Evolutionary conservation across 1,140 invertebrate species (phyloP).

Genomic region (Bilobella aurantiaca): DNA sequence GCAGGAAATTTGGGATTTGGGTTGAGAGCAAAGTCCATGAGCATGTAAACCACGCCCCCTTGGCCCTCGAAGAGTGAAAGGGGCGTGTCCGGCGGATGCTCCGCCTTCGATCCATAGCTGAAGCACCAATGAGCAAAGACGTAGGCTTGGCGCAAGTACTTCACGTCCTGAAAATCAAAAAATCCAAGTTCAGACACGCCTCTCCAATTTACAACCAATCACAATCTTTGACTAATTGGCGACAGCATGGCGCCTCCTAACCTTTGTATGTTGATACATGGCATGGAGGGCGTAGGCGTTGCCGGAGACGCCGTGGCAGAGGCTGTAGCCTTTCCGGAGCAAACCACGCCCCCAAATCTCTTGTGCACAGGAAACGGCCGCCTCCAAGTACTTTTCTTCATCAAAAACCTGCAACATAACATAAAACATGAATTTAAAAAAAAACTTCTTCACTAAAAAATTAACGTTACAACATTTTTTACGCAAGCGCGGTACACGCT

Average conservation of each 20-base stretch:
- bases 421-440: constrained; percentile 13
- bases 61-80: constrained; percentile 75
- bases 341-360: constrained; percentile 75
- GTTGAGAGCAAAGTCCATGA: constrained; percentile 22
- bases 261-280: constrained; percentile 67
- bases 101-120: constrained; percentile 56
- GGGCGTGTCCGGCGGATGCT: constrained; percentile 60
- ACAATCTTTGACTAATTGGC: neutral
- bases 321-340: constrained; percentile 76
- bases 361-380: constrained; percentile 59
- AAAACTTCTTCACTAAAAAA: no score
- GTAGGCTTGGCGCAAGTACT: constrained; percentile 56
- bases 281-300: constrained; percentile 80
- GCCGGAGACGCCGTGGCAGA: constrained; percentile 85
- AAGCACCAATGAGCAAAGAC: constrained; percentile 77
- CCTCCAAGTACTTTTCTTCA: constrained; percentile 61
- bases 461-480: no score
- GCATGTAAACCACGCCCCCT: constrained; percentile 30
- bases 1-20: constrained; percentile 23
- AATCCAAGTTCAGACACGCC: no score
- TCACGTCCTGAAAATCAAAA: constrained; percentile 15
- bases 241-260: constrained; percentile 40
- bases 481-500: no score
- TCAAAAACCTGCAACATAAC: constrained; percentile 51
- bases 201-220: neutral